Evolutionary conservation across 2,113 vertebrate species (phyloP).

Genomic region (Pitta sordida): DNA sequence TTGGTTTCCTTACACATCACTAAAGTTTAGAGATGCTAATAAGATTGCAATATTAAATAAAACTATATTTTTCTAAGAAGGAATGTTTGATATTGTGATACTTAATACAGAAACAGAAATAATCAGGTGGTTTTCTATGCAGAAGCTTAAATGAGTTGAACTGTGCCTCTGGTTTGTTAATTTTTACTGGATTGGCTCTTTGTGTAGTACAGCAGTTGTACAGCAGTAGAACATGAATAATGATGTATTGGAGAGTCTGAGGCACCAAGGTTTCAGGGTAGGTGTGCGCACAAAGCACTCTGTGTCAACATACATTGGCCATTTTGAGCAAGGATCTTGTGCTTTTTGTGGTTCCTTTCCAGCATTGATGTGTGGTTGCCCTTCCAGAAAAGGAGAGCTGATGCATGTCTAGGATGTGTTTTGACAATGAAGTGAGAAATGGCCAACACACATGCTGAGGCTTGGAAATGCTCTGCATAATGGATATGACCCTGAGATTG

Average conservation of each 20-base stretch:
- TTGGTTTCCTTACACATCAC: neutral
- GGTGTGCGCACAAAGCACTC: neutral
- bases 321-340: neutral
- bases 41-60: neutral
- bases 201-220: neutral
- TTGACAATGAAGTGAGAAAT: neutral
- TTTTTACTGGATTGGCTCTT: neutral
- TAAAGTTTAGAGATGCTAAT: neutral
- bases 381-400: neutral
- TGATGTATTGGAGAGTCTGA: neutral
- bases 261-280: neutral
- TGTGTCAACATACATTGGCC: neutral
- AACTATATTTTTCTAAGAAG: neutral
- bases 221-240: neutral
- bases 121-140: neutral
- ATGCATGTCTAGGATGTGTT: neutral
- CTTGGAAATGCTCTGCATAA: neutral
- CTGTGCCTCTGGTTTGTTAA: neutral
- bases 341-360: neutral
- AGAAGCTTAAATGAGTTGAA: neutral
- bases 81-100: neutral
- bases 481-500: too few species aligned
- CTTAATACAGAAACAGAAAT: neutral
- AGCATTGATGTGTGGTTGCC: neutral
- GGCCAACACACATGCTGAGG: rapidly evolving